phyloP scores from a whole-genome alignment of 1,140 invertebrate genomes.

The Caenorhabditis elegans region DNA sequence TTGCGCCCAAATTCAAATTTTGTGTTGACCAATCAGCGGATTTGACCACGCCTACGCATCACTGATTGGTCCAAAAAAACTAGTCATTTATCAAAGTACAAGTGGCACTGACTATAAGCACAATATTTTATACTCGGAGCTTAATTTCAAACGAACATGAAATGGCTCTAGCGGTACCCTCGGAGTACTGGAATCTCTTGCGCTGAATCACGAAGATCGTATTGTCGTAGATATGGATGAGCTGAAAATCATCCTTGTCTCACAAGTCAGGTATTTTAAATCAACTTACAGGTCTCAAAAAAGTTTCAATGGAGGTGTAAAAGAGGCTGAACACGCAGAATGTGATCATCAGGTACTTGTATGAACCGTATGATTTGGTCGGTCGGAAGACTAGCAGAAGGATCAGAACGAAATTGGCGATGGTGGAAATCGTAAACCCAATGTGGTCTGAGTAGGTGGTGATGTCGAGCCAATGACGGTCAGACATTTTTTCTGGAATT shows the following conservation, averaged over 20 bases:
- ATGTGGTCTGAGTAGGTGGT: neutral
- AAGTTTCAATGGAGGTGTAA: neutral
- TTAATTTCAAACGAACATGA: neutral
- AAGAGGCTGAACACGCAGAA: slow-evolving; percentile 9
- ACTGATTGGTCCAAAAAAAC: too few relatives aligned
- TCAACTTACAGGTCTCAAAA: neutral
- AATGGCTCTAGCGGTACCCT: neutral
- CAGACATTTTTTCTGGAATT: neutral
- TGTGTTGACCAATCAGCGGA: too few relatives aligned
- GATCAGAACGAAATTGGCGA: neutral
- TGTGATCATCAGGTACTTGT: neutral
- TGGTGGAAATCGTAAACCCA: neutral
- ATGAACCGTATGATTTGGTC: neutral
- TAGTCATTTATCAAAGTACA: too few relatives aligned
- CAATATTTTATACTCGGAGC: neutral
- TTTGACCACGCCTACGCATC: too few relatives aligned
- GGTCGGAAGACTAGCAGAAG: neutral
- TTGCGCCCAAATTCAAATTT: too few relatives aligned
- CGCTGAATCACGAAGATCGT: slow-evolving; percentile 9
- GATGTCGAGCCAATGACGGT: neutral
- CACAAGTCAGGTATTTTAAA: neutral
- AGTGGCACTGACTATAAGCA: too few relatives aligned
- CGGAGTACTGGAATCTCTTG: neutral
- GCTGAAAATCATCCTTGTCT: neutral
- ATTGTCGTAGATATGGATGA: slow-evolving; percentile 18